Percentiles rank a stretch among this genome's conserved stretches.
These are phyloP conservation scores for Eristalis pertinax DNA, from an alignment of 2,888 invertebrate species.

Conservation along the genomic window DNA sequence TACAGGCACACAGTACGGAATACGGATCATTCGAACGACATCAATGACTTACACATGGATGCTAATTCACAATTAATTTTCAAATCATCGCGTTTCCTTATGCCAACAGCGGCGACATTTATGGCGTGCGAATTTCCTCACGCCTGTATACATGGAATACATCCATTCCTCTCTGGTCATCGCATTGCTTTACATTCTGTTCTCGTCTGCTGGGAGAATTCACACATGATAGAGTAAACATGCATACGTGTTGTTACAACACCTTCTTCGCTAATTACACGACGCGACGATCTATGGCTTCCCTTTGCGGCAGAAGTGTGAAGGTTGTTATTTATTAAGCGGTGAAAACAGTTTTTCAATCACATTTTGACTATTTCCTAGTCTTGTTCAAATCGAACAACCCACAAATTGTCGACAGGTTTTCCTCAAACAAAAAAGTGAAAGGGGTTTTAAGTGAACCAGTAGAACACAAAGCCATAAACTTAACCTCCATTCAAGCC, in stretches of 20 bases:
- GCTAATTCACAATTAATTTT: neutral
- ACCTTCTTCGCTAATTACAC: neutral
- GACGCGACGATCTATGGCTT: neutral
- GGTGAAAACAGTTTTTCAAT: neutral
- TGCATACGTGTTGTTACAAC: neutral
- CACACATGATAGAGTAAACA: neutral
- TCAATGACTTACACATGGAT: neutral
- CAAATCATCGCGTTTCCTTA: neutral
- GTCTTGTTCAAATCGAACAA: neutral
- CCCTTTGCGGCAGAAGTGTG: neutral
- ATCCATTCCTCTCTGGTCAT: neutral
- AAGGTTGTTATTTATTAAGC: neutral
- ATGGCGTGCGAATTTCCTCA: neutral
- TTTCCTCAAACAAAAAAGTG: neutral
- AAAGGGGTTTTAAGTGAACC: neutral
- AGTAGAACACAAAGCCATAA: neutral
- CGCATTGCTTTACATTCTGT: neutral
- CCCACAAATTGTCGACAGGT: neutral
- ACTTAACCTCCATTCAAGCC: neutral
- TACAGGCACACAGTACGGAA: too few relatives aligned
- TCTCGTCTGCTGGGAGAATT: neutral
- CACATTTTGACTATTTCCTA: neutral
- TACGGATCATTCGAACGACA: too few relatives aligned
- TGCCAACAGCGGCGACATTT: neutral
- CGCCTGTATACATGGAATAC: neutral